Evolutionary conservation across 2,797 vertebrate species (phyloP), one percentile per base, ranked within the genome.

Genomic region (Clamator glandarius): DNA sequence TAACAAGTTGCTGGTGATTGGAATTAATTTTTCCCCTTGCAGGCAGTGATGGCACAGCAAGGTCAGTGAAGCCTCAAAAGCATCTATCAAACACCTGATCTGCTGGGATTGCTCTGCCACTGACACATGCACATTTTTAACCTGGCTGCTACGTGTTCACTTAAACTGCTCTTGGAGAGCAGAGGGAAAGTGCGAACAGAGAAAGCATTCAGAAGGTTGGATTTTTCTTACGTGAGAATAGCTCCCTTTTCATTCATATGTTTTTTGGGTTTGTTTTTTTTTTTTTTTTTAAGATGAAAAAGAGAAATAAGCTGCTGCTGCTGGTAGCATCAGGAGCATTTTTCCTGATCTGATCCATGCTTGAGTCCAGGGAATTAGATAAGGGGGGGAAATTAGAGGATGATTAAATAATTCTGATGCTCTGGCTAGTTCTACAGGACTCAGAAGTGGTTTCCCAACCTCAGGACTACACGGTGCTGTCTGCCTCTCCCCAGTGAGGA

Each of bases 1-100:
- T 84, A 92, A 90, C 88, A 94, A 94, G 87, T 80, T 85, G 84
- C 70, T 82, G 86, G 61, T 81, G 88, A 75, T 59, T 9, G 42
- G 64, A 69, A 87, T 95, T 74, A 74, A 64, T 72, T 39, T 58
- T 21, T 25, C 46, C 78, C 59, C 50, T 92, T 12, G 26, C 67
- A 90, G 92, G 79, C 85, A 90, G 83, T 66, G 64, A 52, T 78
- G 63, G 36, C 31, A 24, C 66, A 66, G 55, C 95, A 92, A 96
- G 89, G 90, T 95, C 95, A 92, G 0, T 46, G 83, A 76, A 87
- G 81, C 80, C 78, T 95, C 90, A 81, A 44, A 63, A 90, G 74
- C 54, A 68, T 61, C 63, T 55, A 10, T 90, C 89, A 76, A 63
- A 5, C 50, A 68, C 69, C 51, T 46, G 36, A 4, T 76, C 85